phyloP scores from a whole-genome alignment of 2,113 vertebrate species.

The Plecotus auritus region DNA sequence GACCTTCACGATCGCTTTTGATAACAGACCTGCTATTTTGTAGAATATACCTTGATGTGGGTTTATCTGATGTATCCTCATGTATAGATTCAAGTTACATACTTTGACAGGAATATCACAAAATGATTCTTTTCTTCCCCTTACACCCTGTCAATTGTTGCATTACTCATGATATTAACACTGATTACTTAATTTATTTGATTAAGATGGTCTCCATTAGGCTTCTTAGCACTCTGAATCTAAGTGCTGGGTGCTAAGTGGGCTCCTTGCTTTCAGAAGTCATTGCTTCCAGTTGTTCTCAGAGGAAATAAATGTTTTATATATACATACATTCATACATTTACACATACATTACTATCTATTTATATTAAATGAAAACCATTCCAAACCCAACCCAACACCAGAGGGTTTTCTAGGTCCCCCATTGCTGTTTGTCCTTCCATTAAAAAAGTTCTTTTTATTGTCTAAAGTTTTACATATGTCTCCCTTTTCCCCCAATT shows the following conservation, averaged over 20 bases:
- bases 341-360: background rate
- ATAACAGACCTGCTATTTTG: background rate
- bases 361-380: background rate
- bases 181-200: background rate
- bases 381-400: too few relatives aligned
- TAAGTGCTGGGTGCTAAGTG: background rate
- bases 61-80: background rate
- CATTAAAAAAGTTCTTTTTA: too few relatives aligned
- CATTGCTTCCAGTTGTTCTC: background rate
- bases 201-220: background rate
- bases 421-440: too few relatives aligned
- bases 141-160: background rate
- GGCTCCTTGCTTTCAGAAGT: background rate
- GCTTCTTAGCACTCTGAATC: background rate
- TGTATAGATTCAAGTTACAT: background rate
- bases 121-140: background rate
- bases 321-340: background rate
- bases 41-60: background rate
- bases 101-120: background rate
- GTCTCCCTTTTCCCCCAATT: too few relatives aligned
- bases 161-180: background rate
- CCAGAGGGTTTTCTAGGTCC: too few relatives aligned
- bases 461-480: too few relatives aligned
- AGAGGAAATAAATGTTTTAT: background rate
- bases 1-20: background rate